Evolutionary conservation across 2,113 vertebrate genomes (phyloP).

Genomic region (Cyprinodon brontotheroides): DNA sequence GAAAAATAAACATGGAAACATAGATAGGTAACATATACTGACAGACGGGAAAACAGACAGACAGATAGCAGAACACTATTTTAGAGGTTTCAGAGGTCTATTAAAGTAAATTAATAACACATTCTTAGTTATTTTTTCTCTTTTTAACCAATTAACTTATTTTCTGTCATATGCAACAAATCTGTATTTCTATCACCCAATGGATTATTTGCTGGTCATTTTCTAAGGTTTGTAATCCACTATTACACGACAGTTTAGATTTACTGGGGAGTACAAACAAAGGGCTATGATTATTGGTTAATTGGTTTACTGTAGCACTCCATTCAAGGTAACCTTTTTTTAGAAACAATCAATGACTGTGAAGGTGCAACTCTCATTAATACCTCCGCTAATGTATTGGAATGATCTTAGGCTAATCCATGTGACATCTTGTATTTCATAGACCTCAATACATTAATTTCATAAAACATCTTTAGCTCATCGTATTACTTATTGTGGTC

Average conservation of each 20-base stretch:
- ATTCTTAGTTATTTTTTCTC: neutral
- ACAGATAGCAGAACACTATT: no score
- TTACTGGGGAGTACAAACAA: rapidly evolving
- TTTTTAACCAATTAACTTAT: neutral
- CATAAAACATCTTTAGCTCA: neutral
- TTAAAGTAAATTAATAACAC: no score
- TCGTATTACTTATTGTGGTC: neutral
- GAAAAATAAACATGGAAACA: no score
- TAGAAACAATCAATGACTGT: constrained; percentile 13
- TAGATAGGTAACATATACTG: no score
- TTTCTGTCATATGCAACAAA: neutral
- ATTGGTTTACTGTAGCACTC: neutral
- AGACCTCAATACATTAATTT: neutral
- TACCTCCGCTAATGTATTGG: neutral
- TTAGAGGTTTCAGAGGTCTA: no score
- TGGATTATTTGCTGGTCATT: neutral
- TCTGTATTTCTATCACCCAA: neutral
- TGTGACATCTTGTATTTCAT: neutral
- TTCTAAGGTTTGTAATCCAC: neutral
- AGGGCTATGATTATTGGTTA: neutral
- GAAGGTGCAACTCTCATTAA: neutral
- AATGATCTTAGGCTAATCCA: neutral
- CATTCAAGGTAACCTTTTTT: neutral
- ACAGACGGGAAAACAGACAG: no score
- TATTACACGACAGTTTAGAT: constrained; percentile 1